Conservation (phyloP, 2,797 vertebrate genomes). For the Pipistrellus nathusii region DNA sequence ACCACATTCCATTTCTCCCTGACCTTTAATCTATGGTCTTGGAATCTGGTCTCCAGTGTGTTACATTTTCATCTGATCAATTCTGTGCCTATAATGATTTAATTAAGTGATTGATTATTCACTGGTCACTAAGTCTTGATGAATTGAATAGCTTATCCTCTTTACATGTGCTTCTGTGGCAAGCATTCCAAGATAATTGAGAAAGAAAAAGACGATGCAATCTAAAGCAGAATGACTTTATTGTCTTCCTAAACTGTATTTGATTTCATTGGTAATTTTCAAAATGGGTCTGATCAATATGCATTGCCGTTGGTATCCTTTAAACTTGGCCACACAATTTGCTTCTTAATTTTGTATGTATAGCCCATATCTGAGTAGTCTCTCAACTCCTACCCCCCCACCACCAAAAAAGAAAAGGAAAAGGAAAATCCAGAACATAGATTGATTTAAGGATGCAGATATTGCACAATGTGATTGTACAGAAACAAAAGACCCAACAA, state of each 20-base stretch:
- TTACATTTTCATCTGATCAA: constrained; percentile 67
- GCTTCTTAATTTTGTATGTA: background rate
- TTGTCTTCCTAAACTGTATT: constrained; percentile 16
- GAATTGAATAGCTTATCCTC: constrained; percentile 47
- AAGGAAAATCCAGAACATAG: background rate
- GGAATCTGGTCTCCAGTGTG: constrained; percentile 45
- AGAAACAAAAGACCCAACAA: constrained; percentile 70
- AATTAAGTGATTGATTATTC: constrained; percentile 72
- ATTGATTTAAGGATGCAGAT: constrained; percentile 43
- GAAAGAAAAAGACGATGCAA: constrained; percentile 8
- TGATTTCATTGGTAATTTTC: constrained; percentile 47
- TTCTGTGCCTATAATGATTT: constrained; percentile 66
- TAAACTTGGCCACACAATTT: constrained; percentile 20
- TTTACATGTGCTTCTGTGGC: background rate
- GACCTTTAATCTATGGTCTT: constrained; percentile 21
- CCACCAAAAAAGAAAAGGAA: background rate
- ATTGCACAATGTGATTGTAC: background rate
- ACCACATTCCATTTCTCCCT: constrained; percentile 18
- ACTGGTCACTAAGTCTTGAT: constrained; percentile 57
- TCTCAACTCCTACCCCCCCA: background rate
- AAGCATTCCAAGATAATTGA: constrained; percentile 29
- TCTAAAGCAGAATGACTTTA: constrained; percentile 65
- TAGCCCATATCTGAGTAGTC: background rate
- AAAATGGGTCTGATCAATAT: background rate
- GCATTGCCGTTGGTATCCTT: background rate